Evolutionary conservation across 2,888 invertebrate genomes (phyloP), one percentile per base, ranked within the genome.

Genomic region (Netelia fuscicornis): DNA sequence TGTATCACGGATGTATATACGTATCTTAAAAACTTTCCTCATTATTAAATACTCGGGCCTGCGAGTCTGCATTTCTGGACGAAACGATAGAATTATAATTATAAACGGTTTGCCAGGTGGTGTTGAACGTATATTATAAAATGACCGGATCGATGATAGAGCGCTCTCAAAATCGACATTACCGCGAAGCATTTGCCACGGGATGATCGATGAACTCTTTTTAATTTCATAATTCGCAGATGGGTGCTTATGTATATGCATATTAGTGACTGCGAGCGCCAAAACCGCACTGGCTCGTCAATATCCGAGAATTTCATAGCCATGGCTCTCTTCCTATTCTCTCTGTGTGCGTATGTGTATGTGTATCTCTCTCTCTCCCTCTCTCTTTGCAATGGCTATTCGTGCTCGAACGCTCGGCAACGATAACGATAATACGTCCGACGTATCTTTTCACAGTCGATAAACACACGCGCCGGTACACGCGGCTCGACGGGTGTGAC

Each of bases 371-470:
- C 25, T 60, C 58, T 37, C 64, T 65, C n/a, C 42, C 37, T 37
- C 37, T 65, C 37, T 65, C 42, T n/a, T 6, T 65, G 17, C 44
- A 20, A 64, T 74, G 44, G 48, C 44, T 70, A 75, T 65, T 79
- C 56, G 56, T 37, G 79, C 74, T 75, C 60, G 68, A 83, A 70
- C 44, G 70, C 77, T 72, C 74, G 80, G 72, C 77, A 44, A 79
- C 77, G 84, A 86, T 86, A 87, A 86, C 77, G 78, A 74, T 74
- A 80, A 84, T 80, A 86, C 70, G 65, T 81, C 72, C 79, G 56
- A 76, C 84, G 83, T 87, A 87, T 87, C 87, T 87, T 64, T 65
- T 87, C 79, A 87, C 84, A 81, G 86, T 79, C 84, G 79, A 83
- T 86, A 84, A 84, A 85, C 87, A 84, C 83, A 86, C 72, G 83